Evolutionary conservation across 2,113 vertebrate genomes (phyloP).

Genomic region (Aix galericulata): DNA sequence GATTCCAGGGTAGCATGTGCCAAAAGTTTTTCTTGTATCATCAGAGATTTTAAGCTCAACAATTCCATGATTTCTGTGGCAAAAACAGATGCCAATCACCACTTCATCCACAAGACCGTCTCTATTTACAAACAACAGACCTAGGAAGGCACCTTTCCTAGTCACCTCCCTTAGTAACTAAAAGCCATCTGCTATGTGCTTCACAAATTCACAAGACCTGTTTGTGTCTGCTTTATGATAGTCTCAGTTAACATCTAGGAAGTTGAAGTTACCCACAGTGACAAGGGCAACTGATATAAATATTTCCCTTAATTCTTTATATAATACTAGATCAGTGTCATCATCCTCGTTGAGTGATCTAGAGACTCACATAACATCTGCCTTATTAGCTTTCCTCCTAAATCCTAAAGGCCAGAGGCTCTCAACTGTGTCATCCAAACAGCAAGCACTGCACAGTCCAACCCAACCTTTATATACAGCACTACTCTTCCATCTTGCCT

Average conservation of each 20-base stretch:
- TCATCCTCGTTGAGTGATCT: neutral
- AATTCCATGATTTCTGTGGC: neutral
- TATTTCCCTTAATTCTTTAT: neutral
- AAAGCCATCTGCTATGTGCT: neutral
- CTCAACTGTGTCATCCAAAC: neutral
- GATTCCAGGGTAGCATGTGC: neutral
- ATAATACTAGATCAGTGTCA: neutral
- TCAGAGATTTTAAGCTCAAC: neutral
- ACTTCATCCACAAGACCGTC: neutral
- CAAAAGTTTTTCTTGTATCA: neutral
- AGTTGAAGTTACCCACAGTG: neutral
- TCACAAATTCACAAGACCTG: neutral
- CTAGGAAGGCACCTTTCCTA: neutral
- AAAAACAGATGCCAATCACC: neutral
- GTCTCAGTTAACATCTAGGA: neutral
- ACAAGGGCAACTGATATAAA: neutral
- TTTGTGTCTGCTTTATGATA: neutral
- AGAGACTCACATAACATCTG: neutral
- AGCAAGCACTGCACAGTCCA: neutral
- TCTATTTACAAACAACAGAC: neutral
- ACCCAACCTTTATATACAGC: neutral
- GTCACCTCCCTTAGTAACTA: neutral
- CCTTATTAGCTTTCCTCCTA: neutral
- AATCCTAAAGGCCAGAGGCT: neutral
- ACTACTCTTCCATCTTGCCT: neutral